phyloP scores from a whole-genome alignment of 2,888 invertebrate genomes.

The Miltochrista miniata region DNA sequence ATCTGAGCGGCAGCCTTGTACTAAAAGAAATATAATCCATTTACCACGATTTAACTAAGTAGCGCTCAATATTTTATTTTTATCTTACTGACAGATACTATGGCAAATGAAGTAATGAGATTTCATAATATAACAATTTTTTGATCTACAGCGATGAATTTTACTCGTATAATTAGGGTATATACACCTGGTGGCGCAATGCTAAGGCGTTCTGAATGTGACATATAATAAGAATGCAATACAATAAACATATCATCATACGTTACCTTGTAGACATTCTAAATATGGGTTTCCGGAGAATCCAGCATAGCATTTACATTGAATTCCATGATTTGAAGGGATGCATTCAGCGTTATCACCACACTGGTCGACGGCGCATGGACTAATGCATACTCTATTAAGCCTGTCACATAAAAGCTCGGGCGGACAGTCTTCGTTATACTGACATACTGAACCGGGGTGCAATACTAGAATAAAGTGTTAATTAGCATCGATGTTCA shows the following conservation, averaged over 20 bases:
- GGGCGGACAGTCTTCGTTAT: slow-evolving; percentile 96
- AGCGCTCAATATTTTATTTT: too few relatives aligned
- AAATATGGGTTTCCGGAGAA: slow-evolving; percentile 90
- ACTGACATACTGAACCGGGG: slow-evolving; percentile 88
- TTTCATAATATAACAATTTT: too few relatives aligned
- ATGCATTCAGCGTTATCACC: slow-evolving; percentile 92
- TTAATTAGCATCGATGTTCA: neutral
- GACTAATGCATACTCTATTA: slow-evolving; percentile 92
- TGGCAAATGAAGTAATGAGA: too few relatives aligned
- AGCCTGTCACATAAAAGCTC: slow-evolving; percentile 92
- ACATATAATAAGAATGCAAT: neutral
- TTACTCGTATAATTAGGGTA: too few relatives aligned
- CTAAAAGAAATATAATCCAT: slow-evolving; percentile 46
- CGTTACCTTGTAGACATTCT: slow-evolving; percentile 86
- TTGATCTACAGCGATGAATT: too few relatives aligned
- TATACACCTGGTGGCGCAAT: too few relatives aligned
- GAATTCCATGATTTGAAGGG: slow-evolving; percentile 89
- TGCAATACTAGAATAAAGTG: slow-evolving; percentile 57
- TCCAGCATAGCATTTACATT: slow-evolving; percentile 89
- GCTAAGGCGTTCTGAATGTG: too few relatives aligned
- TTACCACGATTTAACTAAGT: neutral
- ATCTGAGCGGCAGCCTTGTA: slow-evolving; percentile 88
- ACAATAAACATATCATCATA: neutral
- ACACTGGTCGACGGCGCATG: slow-evolving; percentile 91
- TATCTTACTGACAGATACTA: too few relatives aligned